Conservation (phyloP, 2,888 invertebrate genomes). For the Scelioninae gen. 1 region DNA sequence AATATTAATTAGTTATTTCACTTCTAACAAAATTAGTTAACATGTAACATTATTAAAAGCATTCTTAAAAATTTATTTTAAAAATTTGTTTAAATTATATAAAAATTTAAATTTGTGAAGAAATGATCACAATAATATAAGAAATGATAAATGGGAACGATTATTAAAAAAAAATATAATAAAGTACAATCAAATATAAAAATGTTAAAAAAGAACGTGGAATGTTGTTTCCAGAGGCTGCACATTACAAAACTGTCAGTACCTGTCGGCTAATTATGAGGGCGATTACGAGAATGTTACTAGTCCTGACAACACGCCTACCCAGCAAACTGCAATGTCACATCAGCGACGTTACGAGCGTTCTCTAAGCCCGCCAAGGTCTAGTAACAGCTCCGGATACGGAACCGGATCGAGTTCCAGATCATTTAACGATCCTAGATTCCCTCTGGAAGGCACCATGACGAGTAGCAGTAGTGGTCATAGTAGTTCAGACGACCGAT, state of each 20-base stretch:
- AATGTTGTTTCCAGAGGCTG: constrained; percentile 85
- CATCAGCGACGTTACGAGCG: constrained; percentile 90
- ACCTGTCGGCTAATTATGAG: constrained; percentile 87
- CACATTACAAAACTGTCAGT: constrained; percentile 87
- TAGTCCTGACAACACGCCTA: constrained; percentile 84
- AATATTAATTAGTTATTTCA: background rate
- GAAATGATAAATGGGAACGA: too few species aligned
- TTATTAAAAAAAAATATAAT: background rate
- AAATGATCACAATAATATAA: too few species aligned
- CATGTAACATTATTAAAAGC: too few species aligned
- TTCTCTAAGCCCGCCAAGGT: constrained; percentile 91
- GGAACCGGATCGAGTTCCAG: constrained; percentile 88
- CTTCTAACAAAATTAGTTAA: background rate
- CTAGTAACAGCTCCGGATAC: constrained; percentile 93
- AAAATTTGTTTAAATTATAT: too few species aligned
- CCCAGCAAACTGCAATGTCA: constrained; percentile 85
- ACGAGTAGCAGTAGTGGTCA: constrained; percentile 88
- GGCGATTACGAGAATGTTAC: constrained; percentile 90
- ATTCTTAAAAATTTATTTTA: too few species aligned
- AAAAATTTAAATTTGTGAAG: too few species aligned
- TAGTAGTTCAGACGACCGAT: constrained; percentile 87
- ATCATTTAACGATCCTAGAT: constrained; percentile 83
- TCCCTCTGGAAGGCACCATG: constrained; percentile 86
- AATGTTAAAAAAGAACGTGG: background rate
- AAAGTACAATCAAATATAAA: background rate